These are phyloP conservation scores for Myiotriccus ornatus DNA, from an alignment of 2,797 vertebrate genomes.

Conservation along the genomic window DNA sequence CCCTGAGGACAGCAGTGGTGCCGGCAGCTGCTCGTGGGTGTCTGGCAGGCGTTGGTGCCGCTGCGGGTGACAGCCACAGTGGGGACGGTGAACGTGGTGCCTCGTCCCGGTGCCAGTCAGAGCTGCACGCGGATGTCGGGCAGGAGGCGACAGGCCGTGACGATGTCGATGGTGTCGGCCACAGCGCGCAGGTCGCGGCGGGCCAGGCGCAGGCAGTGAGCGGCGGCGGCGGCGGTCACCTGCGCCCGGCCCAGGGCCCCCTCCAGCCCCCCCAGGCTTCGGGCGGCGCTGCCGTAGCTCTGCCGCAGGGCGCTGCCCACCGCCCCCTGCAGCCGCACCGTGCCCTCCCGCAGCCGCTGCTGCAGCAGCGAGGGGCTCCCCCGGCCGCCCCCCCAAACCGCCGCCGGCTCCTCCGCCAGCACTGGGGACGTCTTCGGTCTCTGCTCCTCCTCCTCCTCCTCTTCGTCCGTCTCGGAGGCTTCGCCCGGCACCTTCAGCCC, in stretches of 20 bases:
- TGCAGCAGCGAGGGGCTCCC: not conserved
- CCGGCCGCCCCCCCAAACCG: not conserved
- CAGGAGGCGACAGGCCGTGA: not conserved
- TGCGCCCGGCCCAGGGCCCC: not conserved
- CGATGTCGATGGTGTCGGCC: not conserved
- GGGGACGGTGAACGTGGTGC: fast-evolving
- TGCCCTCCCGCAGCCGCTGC: not conserved
- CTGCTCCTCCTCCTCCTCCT: not conserved
- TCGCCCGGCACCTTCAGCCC: not conserved
- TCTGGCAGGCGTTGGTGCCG: not conserved
- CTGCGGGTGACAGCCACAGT: not conserved
- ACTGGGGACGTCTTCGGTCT: not conserved
- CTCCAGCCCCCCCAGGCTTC: not conserved
- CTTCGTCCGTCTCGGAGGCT: not conserved
- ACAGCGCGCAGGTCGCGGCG: not conserved
- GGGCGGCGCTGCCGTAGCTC: not conserved
- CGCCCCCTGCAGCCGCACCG: not conserved
- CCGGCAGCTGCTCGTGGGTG: not conserved
- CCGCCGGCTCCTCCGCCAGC: not conserved
- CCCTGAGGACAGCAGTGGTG: not conserved
- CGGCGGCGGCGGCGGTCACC: not conserved
- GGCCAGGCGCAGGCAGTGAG: not conserved
- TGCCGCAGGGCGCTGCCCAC: not conserved
- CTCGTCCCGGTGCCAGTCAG: not conserved
- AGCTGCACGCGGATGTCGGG: conserved; percentile 6